Percentiles rank a stretch among this genome's conserved stretches.
Conservation (phyloP, 2,797 vertebrate species). For the Anabacerthia variegaticeps region DNA sequence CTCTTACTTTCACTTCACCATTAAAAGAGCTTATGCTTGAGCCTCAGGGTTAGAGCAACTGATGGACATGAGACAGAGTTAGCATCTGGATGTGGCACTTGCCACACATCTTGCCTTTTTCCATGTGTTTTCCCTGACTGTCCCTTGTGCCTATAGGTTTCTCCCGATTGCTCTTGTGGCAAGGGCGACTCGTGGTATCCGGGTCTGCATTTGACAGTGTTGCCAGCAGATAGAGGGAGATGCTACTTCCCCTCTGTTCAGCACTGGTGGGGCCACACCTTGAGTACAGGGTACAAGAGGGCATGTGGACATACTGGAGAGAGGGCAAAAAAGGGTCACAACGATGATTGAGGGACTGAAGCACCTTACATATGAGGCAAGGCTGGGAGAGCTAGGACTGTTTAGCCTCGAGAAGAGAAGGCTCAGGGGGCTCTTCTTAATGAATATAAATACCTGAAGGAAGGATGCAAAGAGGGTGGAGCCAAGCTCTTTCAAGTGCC, state of each 20-base stretch:
- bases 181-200: fast-evolving
- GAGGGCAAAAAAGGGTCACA: background rate
- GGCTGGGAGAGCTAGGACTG: background rate
- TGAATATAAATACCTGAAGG: background rate
- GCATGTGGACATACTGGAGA: fast-evolving
- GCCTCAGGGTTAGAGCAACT: background rate
- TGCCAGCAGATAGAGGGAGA: background rate
- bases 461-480: background rate
- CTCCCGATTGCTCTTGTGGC: background rate
- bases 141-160: background rate
- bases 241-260: background rate
- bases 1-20: background rate
- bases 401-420: background rate
- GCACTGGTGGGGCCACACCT: background rate
- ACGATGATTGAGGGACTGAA: background rate
- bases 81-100: background rate
- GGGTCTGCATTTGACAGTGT: background rate
- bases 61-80: background rate
- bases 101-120: background rate
- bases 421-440: background rate
- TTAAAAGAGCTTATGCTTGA: background rate
- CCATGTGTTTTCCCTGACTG: fast-evolving
- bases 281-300: background rate
- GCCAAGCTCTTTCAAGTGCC: background rate
- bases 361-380: background rate